Conservation (phyloP, 2,113 vertebrate species). For the Electrona antarctica region DNA sequence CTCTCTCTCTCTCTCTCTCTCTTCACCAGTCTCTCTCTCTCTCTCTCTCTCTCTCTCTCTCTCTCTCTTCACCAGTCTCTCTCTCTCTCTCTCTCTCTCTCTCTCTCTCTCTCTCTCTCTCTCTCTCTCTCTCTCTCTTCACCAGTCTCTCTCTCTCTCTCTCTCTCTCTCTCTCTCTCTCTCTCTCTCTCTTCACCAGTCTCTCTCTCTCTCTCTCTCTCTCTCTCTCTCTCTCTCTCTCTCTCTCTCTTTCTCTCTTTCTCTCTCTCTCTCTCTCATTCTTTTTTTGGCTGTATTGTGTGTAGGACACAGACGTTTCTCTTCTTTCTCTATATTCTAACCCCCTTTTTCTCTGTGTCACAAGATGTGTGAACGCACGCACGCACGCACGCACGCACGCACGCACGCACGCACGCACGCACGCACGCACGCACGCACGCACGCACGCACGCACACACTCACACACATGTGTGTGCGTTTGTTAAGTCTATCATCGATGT, state of each 20-base stretch:
- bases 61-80: not conserved
- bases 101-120: not conserved
- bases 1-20: not conserved
- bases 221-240: not conserved
- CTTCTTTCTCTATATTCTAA: too few species aligned
- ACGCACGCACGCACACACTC: too few species aligned
- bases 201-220: constrained; percentile 1
- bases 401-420: too few species aligned
- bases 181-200: not conserved
- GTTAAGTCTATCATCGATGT: too few species aligned
- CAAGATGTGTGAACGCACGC: too few species aligned
- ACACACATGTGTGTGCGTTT: too few species aligned
- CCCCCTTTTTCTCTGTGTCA: too few species aligned
- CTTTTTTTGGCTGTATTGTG: too few species aligned
- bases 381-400: too few species aligned
- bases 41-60: not conserved
- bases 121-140: not conserved
- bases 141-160: not conserved
- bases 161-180: not conserved
- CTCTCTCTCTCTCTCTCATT: not conserved
- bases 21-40: not conserved
- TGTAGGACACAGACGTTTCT: too few species aligned
- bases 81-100: not conserved
- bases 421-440: too few species aligned
- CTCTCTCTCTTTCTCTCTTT: not conserved